Conservation (phyloP, 1,140 invertebrate species). For the Bombus picipes region DNA sequence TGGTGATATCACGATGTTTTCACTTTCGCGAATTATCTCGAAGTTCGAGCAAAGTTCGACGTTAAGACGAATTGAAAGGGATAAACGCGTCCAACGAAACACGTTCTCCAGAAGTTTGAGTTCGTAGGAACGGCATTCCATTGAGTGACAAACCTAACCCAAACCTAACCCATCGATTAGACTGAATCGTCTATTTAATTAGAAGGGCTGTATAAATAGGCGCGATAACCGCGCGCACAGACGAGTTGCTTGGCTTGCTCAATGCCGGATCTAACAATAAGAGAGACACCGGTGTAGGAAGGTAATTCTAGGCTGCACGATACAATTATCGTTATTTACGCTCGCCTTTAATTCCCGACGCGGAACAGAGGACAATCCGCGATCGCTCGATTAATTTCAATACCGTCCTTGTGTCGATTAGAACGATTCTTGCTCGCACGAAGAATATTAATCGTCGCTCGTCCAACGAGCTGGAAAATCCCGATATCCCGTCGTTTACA, state of each 20-base stretch:
- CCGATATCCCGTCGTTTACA: not conserved
- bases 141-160: no score
- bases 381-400: constrained; percentile 51
- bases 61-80: not conserved
- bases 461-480: not conserved
- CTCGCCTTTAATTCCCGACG: constrained; percentile 46
- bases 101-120: not conserved
- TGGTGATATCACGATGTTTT: no score
- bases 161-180: not conserved
- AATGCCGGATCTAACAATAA: constrained; percentile 66
- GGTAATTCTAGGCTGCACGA: constrained; percentile 52
- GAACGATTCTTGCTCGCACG: not conserved
- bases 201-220: constrained; percentile 54
- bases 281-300: constrained; percentile 60
- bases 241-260: constrained; percentile 47
- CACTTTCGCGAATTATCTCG: no score
- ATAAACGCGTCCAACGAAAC: not conserved
- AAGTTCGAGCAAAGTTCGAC: no score
- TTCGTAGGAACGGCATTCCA: not conserved
- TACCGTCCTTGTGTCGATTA: constrained; percentile 10
- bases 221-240: constrained; percentile 56
- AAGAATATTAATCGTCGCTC: not conserved
- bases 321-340: constrained; percentile 61
- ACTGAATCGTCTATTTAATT: constrained; percentile 60
- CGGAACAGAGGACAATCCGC: constrained; percentile 33